Conservation (phyloP, 2,888 invertebrate species). For the Leptopilina drosophilae region DNA sequence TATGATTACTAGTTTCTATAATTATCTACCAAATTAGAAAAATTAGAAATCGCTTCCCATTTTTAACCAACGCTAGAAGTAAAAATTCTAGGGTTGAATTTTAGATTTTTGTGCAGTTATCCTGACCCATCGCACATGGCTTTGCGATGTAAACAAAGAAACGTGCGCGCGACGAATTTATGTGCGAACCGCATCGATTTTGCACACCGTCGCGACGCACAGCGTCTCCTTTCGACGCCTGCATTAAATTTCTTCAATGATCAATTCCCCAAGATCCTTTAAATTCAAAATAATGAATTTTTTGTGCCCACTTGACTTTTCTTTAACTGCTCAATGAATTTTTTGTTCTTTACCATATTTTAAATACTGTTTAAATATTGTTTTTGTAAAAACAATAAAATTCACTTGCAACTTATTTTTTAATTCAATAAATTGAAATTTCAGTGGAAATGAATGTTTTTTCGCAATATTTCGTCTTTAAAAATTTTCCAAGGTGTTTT, state of each 20-base stretch:
- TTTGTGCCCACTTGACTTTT: not conserved
- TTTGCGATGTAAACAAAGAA: conserved; percentile 75
- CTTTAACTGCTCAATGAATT: no score
- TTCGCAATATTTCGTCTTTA: not conserved
- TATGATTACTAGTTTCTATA: no score
- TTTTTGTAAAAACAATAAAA: no score
- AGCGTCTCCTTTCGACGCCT: conserved; percentile 39
- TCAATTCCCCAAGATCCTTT: conserved; percentile 44
- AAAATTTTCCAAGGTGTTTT: not conserved
- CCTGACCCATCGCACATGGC: conserved; percentile 54
- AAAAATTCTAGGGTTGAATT: not conserved
- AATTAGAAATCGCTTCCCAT: no score
- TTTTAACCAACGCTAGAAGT: no score
- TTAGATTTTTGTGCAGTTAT: conserved; percentile 30
- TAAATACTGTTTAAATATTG: no score
- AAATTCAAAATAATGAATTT: not conserved
- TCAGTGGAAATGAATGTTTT: no score
- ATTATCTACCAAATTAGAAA: no score
- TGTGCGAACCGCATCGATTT: conserved; percentile 63
- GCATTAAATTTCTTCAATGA: not conserved
- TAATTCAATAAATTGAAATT: no score
- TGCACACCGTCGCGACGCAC: conserved; percentile 52
- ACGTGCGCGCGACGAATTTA: conserved; percentile 70
- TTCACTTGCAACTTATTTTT: no score
- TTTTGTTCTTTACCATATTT: no score